phyloP scores from a whole-genome alignment of 2,113 vertebrate species.

The Thryonomys swinderianus region DNA sequence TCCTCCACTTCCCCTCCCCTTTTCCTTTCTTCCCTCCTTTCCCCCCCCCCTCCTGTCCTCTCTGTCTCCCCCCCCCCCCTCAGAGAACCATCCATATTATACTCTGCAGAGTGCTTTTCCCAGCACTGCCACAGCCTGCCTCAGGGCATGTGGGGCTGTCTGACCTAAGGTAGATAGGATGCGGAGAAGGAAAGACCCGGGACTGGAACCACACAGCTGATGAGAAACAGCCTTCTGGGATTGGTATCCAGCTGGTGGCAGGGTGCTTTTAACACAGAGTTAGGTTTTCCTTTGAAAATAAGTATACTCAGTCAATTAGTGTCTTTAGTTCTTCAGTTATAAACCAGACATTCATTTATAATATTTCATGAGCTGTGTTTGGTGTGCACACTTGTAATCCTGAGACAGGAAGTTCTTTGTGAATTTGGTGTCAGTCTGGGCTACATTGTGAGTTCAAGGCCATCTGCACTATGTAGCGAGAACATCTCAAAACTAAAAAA shows the following conservation, averaged over 20 bases:
- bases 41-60: too few species aligned
- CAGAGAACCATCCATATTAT: neutral
- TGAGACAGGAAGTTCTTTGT: neutral
- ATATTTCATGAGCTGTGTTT: neutral
- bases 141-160: neutral
- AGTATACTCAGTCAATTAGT: neutral
- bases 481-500: neutral
- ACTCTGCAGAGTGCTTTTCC: neutral
- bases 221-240: neutral
- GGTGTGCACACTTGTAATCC: neutral
- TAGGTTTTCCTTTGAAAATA: constrained; percentile 11
- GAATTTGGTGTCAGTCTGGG: neutral
- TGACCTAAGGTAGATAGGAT: neutral
- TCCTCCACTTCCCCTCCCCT: too few species aligned
- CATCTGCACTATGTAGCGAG: neutral
- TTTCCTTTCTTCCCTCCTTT: too few species aligned
- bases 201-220: neutral
- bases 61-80: neutral
- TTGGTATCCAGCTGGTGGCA: neutral
- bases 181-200: neutral
- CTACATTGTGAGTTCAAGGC: neutral
- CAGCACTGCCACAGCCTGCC: neutral
- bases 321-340: neutral
- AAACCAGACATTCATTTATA: neutral
- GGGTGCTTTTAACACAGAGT: neutral